Base-by-base conservation (phyloP, 2,797 vertebrate species). In the Syngnathus rostellatus region DNA sequence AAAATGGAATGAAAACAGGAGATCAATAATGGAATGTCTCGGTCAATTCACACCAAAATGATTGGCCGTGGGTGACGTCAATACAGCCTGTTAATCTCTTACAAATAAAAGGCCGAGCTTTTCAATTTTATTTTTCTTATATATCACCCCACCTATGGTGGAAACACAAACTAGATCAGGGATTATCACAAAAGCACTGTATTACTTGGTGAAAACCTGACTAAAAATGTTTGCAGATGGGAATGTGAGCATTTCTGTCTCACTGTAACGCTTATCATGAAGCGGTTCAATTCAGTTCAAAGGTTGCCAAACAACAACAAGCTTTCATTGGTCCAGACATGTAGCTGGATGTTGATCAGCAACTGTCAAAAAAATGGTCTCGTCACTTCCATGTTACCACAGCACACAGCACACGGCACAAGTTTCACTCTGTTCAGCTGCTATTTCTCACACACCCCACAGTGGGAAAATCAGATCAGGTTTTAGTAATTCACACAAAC, bases 1-100 rank as follows among this genome's bases (percentile, higher is more conserved):
- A 80, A 81, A 40, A 6, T 62, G 71, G 81, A 71, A 75, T 72
- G 70, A 67, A 82, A 85, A 76, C 77, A 68, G 66, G 37, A 73
- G 81, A 89, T 86, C 84, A 81, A 88, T 86, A 87, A 84, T 83
- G 83, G 85, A 84, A 86, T 75, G 62, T 72, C 82, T 11, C 51
- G 75, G 67, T 74, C 72, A 64, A 74, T 81, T 81, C 71, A 83
- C 65, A 70, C 68, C 67, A 72, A 79, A 80, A 81, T 70, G 67
- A 67, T 67, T 78, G 78, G 75, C 76, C 61, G 37, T 73, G 69
- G 80, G 66, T 72, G 72, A 76, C 11, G 40, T 41, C 6, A 76
- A 65, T 67, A 73, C 70, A 72, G 73, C 76, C 72, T 75, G 65
- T 81, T 76, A 80, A 77, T 82, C 76, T 73, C 70, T 68, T 38